Evolutionary conservation across 2,888 invertebrate species (phyloP).

Genomic region (Mythimna ferrago): DNA sequence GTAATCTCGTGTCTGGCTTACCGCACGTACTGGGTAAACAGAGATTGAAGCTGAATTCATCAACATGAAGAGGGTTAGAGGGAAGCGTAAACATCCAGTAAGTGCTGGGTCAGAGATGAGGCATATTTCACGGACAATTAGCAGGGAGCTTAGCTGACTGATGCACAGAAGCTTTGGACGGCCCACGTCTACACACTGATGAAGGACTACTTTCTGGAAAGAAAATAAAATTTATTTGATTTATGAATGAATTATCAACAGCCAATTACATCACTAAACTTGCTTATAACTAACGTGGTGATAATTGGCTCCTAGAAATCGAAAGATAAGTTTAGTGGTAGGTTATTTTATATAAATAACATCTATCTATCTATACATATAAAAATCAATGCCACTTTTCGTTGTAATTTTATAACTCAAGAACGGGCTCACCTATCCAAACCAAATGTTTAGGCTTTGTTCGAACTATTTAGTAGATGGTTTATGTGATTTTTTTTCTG

Average conservation of each 20-base stretch:
- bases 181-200: not conserved
- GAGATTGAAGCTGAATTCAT: slow-evolving; percentile 41
- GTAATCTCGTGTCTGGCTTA: not conserved
- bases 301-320: not conserved
- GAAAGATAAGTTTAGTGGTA: not conserved
- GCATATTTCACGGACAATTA: slow-evolving; percentile 10
- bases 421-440: no score
- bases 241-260: not conserved
- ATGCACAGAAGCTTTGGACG: not conserved
- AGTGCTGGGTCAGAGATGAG: slow-evolving; percentile 1
- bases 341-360: not conserved
- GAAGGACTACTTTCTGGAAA: not conserved
- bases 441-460: no score
- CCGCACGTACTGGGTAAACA: slow-evolving; percentile 27
- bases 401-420: no score
- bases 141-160: slow-evolving; percentile 1
- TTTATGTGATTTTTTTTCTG: no score
- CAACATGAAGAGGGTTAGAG: slow-evolving; percentile 21
- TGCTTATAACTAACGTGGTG: no score
- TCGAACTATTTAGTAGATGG: no score
- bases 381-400: no score
- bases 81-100: slow-evolving; percentile 17
- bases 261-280: not conserved
- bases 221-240: not conserved
- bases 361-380: no score